phyloP scores from a whole-genome alignment of 2,797 vertebrate genomes.

The Ispidina picta region DNA sequence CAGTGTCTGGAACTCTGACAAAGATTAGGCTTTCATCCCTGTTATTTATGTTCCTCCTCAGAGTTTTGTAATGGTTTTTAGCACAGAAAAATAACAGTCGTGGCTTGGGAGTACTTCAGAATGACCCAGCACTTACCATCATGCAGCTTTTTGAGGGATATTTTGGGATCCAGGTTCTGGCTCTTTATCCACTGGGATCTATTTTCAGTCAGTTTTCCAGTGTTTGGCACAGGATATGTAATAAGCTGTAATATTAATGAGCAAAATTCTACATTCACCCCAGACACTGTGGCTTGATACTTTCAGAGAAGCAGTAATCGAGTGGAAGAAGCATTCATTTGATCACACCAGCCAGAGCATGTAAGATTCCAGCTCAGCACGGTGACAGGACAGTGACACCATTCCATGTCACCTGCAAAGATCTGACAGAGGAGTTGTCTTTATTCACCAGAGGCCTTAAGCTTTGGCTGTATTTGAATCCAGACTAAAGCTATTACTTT shows the following conservation, averaged over 20 bases:
- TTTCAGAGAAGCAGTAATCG: not conserved
- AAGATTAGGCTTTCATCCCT: conserved; percentile 42
- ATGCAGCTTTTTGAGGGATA: not conserved
- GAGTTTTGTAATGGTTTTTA: conserved; percentile 20
- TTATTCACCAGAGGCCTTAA: accelerated
- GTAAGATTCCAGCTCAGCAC: not conserved
- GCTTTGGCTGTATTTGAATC: not conserved
- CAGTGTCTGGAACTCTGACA: conserved; percentile 48
- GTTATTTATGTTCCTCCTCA: conserved; percentile 20
- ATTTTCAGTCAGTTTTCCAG: not conserved
- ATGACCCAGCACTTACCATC: not conserved
- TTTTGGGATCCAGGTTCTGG: not conserved
- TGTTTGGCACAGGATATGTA: not conserved
- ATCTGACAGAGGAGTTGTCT: not conserved
- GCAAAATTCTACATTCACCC: not conserved
- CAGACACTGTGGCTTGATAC: not conserved
- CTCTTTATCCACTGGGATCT: not conserved
- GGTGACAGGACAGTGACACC: not conserved
- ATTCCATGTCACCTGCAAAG: not conserved
- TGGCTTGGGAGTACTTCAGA: not conserved
- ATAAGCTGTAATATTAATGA: not conserved
- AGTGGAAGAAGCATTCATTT: not conserved
- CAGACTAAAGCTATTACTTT: not conserved
- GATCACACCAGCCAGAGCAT: not conserved
- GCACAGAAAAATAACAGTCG: not conserved